Evolutionary conservation across 2,888 invertebrate genomes (phyloP).

Genomic region (Apoda limacodes): DNA sequence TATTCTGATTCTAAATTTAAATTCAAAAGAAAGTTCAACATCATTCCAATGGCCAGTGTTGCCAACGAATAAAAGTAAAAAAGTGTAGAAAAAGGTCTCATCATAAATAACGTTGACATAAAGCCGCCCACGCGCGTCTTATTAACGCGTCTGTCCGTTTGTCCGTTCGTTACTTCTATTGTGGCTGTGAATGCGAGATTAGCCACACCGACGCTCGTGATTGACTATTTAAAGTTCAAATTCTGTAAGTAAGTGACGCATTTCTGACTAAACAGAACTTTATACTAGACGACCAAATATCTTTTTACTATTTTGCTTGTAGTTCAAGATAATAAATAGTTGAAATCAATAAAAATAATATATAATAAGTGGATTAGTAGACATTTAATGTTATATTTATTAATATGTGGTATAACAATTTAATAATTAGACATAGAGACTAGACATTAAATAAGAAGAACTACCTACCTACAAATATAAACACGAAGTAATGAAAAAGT

Average conservation of each 20-base stretch:
- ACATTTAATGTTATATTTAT: too few species aligned
- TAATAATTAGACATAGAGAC: too few species aligned
- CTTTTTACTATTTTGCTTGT: neutral
- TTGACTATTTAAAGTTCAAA: slow-evolving; percentile 64
- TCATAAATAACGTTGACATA: slow-evolving; percentile 68
- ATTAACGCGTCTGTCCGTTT: slow-evolving; percentile 62
- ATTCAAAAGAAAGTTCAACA: too few species aligned
- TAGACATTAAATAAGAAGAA: too few species aligned
- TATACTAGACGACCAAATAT: slow-evolving; percentile 16
- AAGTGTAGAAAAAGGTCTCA: slow-evolving; percentile 40
- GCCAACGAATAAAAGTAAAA: slow-evolving; percentile 36
- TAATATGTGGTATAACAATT: too few species aligned
- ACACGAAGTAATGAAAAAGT: too few species aligned
- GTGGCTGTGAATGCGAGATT: slow-evolving; percentile 62
- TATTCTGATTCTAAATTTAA: too few species aligned
- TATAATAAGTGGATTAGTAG: too few species aligned
- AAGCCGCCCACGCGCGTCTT: slow-evolving; percentile 65
- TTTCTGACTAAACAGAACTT: slow-evolving; percentile 39
- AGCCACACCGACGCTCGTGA: slow-evolving; percentile 62
- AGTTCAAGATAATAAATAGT: too few species aligned
- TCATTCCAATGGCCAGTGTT: slow-evolving; percentile 23
- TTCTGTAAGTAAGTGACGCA: slow-evolving; percentile 51
- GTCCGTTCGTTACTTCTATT: slow-evolving; percentile 67
- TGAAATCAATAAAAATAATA: too few species aligned
- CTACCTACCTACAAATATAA: too few species aligned